phyloP scores from a whole-genome alignment of 2,797 vertebrate genomes.

The Thaleichthys pacificus region DNA sequence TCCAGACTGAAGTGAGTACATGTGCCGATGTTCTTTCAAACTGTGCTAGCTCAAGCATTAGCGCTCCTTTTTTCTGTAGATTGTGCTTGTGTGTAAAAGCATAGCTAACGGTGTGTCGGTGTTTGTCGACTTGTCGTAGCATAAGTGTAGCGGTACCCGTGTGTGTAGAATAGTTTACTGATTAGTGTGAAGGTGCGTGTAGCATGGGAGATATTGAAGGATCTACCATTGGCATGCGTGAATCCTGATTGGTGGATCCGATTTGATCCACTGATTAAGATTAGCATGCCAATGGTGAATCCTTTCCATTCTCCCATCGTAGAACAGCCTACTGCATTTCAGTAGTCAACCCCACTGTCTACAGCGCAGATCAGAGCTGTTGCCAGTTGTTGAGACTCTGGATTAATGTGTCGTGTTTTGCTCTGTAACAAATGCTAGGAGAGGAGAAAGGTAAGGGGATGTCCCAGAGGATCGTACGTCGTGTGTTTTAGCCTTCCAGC shows the following conservation, averaged over 20 bases:
- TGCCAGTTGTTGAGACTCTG: background rate
- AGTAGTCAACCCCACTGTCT: no score
- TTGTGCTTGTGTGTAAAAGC: background rate
- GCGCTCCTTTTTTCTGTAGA: background rate
- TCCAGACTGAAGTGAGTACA: slow-evolving; percentile 70
- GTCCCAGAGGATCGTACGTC: no score
- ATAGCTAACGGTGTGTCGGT: slow-evolving; percentile 12
- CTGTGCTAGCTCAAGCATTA: no score
- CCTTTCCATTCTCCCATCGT: no score
- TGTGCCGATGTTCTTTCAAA: background rate
- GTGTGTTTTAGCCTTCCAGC: background rate
- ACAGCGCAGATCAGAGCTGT: no score
- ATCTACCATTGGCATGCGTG: no score
- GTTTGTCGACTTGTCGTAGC: background rate
- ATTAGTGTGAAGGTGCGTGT: background rate
- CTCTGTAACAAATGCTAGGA: background rate
- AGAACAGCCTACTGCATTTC: no score
- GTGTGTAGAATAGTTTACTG: no score
- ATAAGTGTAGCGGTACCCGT: background rate
- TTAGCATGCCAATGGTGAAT: no score
- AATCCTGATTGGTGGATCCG: no score
- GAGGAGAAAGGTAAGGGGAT: background rate
- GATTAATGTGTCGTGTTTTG: background rate
- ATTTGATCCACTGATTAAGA: no score
- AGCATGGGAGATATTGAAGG: no score